Evolutionary conservation across 2,113 vertebrate species (phyloP).

Genomic region (Hippocampus guttulatus): DNA sequence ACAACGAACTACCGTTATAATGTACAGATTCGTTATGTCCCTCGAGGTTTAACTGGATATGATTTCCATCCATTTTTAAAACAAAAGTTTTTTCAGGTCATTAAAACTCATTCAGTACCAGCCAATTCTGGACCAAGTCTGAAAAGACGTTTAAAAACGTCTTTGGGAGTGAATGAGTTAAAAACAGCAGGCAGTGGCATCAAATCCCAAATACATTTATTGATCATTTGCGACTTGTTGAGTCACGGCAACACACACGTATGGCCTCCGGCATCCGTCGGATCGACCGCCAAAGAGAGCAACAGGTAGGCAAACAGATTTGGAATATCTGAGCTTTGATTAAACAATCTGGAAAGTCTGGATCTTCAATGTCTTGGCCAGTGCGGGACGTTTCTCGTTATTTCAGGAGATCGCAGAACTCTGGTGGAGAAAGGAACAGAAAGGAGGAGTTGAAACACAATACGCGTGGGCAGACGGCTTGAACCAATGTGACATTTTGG

Average conservation of each 20-base stretch:
- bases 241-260: constrained; percentile 14
- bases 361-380: neutral
- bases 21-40: too few species aligned
- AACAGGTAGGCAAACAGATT: constrained; percentile 50
- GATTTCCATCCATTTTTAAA: too few species aligned
- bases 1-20: too few species aligned
- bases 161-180: too few species aligned
- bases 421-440: constrained; percentile 47
- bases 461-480: neutral
- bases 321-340: constrained; percentile 28
- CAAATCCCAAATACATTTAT: constrained; percentile 42
- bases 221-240: constrained; percentile 28
- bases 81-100: too few species aligned
- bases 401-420: constrained; percentile 75
- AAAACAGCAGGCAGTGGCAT: neutral
- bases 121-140: too few species aligned
- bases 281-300: constrained; percentile 36
- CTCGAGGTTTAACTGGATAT: too few species aligned
- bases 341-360: constrained; percentile 24
- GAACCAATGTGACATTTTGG: neutral
- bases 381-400: constrained; percentile 29
- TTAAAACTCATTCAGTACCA: too few species aligned
- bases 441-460: constrained; percentile 2
- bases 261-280: constrained; percentile 25
- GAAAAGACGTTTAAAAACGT: too few species aligned